A percentile compares a stretch with the other conserved stretches of the same genome.
phyloP scores from a whole-genome alignment of 2,797 vertebrate genomes.

The Todus mexicanus region DNA sequence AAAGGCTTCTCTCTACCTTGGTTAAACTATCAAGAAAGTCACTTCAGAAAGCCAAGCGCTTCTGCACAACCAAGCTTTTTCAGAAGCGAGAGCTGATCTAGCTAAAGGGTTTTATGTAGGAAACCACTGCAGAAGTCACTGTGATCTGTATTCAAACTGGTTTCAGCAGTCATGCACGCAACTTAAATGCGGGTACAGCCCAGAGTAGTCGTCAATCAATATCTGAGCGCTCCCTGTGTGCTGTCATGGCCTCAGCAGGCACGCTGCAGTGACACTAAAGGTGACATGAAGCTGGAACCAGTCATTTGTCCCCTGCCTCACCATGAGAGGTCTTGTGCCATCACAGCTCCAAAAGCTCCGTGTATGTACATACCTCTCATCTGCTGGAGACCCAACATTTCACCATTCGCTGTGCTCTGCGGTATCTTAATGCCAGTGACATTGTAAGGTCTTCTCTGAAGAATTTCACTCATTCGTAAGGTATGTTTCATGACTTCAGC shows the following conservation, averaged over 20 bases:
- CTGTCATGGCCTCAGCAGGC: not conserved
- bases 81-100: not conserved
- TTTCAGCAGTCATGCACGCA: not conserved
- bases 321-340: not conserved
- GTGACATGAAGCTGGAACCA: not conserved
- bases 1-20: constrained; percentile 38
- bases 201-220: not conserved
- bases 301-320: not conserved
- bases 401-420: not conserved
- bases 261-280: not conserved
- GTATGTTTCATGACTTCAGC: not conserved
- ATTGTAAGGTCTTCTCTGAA: rapidly evolving
- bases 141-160: not conserved
- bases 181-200: not conserved
- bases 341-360: not conserved
- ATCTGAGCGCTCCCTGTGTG: not conserved
- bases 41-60: not conserved
- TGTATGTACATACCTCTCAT: rapidly evolving
- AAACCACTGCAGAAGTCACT: not conserved
- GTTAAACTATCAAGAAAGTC: constrained; percentile 42
- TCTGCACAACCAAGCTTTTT: not conserved
- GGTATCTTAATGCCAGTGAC: not conserved
- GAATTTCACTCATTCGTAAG: not conserved
- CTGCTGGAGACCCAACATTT: not conserved
- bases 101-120: not conserved